These are phyloP conservation scores for Diorhabda elongata DNA, from an alignment of 1,140 invertebrate species.

Conservation along the genomic window DNA sequence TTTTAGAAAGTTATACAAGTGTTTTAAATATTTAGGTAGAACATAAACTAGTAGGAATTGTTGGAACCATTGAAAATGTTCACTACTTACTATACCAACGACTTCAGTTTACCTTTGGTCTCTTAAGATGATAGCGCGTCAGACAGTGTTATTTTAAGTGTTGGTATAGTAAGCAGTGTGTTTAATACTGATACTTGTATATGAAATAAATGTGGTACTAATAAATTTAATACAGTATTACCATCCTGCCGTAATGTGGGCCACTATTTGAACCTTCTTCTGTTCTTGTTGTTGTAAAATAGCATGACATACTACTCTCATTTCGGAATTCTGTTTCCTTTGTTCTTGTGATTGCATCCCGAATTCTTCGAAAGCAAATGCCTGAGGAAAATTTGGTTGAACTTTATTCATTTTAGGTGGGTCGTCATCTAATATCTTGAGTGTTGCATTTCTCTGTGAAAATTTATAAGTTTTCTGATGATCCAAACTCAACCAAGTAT, in stretches of 20 bases:
- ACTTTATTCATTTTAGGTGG: constrained; percentile 35
- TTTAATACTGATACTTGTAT: too few species aligned
- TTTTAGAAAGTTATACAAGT: too few species aligned
- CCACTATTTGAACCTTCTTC: constrained; percentile 61
- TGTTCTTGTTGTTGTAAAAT: constrained; percentile 59
- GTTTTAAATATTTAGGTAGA: too few species aligned
- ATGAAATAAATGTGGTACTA: too few species aligned
- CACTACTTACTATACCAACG: too few species aligned
- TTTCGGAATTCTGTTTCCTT: constrained; percentile 48
- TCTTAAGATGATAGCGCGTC: too few species aligned
- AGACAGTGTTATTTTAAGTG: too few species aligned
- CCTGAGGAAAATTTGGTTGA: constrained; percentile 31
- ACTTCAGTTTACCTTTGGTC: too few species aligned
- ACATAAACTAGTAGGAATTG: too few species aligned
- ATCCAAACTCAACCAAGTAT: constrained; percentile 76
- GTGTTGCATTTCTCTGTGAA: constrained; percentile 67
- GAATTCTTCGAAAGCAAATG: constrained; percentile 41
- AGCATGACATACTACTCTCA: constrained; percentile 64
- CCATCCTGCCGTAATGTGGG: constrained; percentile 75
- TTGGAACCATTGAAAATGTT: too few species aligned
- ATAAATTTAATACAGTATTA: constrained; percentile 44
- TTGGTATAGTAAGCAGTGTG: too few species aligned
- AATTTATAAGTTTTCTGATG: constrained; percentile 69
- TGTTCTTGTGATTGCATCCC: constrained; percentile 50
- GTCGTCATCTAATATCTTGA: constrained; percentile 55